phyloP scores from a whole-genome alignment of 2,888 invertebrate species.

The Monopis laevigella region DNA sequence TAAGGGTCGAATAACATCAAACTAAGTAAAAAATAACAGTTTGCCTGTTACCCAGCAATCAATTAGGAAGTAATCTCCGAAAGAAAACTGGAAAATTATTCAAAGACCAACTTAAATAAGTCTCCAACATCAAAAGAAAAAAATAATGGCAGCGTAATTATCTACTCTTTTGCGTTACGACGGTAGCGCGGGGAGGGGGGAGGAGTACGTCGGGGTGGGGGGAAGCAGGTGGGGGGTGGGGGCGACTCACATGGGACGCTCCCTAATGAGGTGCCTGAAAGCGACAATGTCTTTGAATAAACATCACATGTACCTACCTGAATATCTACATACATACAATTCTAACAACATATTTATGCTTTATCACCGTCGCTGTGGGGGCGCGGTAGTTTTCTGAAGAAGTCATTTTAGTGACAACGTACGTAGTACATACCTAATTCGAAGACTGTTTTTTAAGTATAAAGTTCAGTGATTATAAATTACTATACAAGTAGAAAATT shows the following conservation, averaged over 20 bases:
- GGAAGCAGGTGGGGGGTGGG: constrained; percentile 27
- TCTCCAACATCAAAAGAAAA: constrained; percentile 3
- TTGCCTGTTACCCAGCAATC: background rate
- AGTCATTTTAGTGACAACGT: too few species aligned
- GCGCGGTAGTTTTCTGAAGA: too few species aligned
- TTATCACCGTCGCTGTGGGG: too few species aligned
- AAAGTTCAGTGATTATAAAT: too few species aligned
- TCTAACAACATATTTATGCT: too few species aligned
- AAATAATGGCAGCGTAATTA: constrained; percentile 11
- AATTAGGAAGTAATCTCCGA: too few species aligned
- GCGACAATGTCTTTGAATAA: constrained; percentile 59
- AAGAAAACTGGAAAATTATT: too few species aligned
- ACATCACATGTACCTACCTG: constrained; percentile 30
- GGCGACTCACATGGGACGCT: constrained; percentile 65
- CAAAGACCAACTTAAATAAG: constrained; percentile 1
- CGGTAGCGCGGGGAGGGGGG: constrained; percentile 8
- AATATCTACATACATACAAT: too few species aligned
- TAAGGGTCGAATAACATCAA: background rate
- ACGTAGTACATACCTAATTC: too few species aligned
- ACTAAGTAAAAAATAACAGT: too few species aligned
- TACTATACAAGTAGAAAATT: too few species aligned
- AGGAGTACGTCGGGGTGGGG: constrained; percentile 24
- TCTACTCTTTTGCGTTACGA: constrained; percentile 8
- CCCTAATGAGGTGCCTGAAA: constrained; percentile 69
- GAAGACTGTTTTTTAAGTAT: too few species aligned